Percentiles rank a stretch among this genome's conserved stretches.
Conservation (phyloP, 2,113 vertebrate species). For the Micronycteris hirsuta region DNA sequence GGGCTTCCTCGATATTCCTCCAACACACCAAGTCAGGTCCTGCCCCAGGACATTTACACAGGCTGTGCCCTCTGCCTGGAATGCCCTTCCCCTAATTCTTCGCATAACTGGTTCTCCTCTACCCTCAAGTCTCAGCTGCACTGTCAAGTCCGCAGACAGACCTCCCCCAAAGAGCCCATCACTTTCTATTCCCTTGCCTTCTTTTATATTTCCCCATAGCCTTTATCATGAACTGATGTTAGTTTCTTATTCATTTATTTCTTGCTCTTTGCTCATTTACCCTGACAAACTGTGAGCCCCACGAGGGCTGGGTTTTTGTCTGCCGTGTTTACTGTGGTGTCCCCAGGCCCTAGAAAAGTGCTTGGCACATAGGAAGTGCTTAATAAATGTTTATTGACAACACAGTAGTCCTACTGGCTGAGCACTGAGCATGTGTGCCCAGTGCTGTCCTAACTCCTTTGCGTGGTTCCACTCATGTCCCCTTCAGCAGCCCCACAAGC, state of each 20-base stretch:
- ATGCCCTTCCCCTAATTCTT: not conserved
- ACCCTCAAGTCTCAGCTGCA: not conserved
- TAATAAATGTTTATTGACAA: not conserved
- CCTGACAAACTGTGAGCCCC: not conserved
- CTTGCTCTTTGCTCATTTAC: not conserved
- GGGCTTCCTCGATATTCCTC: not conserved
- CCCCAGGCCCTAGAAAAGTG: not conserved
- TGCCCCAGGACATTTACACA: constrained; percentile 32
- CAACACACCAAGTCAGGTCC: fast-evolving
- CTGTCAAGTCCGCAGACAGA: not conserved
- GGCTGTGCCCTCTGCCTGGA: not conserved
- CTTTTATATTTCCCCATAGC: not conserved
- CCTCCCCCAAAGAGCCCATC: not conserved
- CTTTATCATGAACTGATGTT: not conserved
- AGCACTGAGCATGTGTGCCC: fast-evolving
- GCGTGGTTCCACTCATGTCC: fast-evolving
- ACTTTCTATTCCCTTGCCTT: not conserved
- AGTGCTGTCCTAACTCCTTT: fast-evolving
- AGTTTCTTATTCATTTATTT: not conserved
- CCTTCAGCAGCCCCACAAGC: not conserved
- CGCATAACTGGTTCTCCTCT: not conserved
- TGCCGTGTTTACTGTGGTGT: not conserved
- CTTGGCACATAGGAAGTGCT: not conserved
- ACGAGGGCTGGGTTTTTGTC: not conserved
- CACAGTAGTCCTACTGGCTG: not conserved